A percentile compares a stretch with the other conserved stretches of the same genome.
Evolutionary conservation across 2,888 invertebrate genomes (phyloP).

Genomic region (Frankliniella intonsa): DNA sequence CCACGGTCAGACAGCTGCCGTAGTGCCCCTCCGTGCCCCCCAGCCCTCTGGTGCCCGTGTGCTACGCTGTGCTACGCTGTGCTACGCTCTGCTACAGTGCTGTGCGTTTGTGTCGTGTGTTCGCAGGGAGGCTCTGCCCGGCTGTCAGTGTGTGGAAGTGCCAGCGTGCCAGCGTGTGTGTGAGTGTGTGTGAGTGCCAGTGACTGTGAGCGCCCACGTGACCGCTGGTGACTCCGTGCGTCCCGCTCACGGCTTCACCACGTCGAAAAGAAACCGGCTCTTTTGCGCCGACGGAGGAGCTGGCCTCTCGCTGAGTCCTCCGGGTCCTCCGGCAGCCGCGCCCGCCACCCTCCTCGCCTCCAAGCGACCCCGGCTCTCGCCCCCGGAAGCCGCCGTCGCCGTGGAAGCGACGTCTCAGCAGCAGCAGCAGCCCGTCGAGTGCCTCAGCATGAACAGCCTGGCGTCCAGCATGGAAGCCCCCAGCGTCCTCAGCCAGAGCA

Average conservation of each 20-base stretch:
- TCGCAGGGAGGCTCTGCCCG: neutral
- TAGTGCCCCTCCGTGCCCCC: no score
- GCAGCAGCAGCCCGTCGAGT: slow-evolving; percentile 45
- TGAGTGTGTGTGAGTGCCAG: neutral
- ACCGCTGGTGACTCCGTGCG: neutral
- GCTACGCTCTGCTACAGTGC: neutral
- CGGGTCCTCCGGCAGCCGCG: slow-evolving; percentile 28
- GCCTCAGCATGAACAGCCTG: slow-evolving; percentile 35
- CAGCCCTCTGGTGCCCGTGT: neutral
- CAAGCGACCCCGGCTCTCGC: slow-evolving; percentile 37
- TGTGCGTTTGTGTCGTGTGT: slow-evolving; percentile 6
- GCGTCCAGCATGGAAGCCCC: slow-evolving; percentile 59
- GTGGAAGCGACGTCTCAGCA: slow-evolving; percentile 39
- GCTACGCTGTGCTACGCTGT: neutral
- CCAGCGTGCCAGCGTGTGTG: neutral
- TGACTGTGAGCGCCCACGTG: neutral
- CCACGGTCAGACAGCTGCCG: neutral
- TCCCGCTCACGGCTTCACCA: slow-evolving; percentile 45
- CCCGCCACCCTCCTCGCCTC: slow-evolving; percentile 34
- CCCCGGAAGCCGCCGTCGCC: slow-evolving; percentile 26
- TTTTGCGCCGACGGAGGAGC: slow-evolving; percentile 37
- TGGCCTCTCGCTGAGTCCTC: neutral
- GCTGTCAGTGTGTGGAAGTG: neutral
- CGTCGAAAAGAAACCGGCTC: slow-evolving; percentile 49
- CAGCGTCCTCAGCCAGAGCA: slow-evolving; percentile 83